These are phyloP conservation scores for Nylanderia fulva DNA, from an alignment of 1,140 invertebrate genomes.

Conservation along the genomic window DNA sequence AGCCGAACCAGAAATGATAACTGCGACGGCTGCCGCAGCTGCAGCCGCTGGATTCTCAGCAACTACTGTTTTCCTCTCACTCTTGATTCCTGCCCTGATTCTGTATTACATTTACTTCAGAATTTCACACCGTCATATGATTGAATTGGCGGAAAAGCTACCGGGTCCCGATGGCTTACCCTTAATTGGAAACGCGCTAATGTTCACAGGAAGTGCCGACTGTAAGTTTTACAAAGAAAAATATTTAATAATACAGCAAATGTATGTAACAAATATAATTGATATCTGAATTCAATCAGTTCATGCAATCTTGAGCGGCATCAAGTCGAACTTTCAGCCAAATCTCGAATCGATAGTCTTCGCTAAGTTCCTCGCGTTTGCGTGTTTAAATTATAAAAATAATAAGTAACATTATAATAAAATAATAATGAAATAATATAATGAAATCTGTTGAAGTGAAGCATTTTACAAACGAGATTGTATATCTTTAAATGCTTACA, in stretches of 20 bases:
- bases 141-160: conserved; percentile 90
- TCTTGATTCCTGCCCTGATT: conserved; percentile 89
- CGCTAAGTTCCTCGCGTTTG: too few relatives aligned
- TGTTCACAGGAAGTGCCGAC: conserved; percentile 89
- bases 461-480: too few relatives aligned
- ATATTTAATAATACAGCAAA: not conserved
- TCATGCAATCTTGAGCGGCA: not conserved
- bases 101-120: conserved; percentile 91
- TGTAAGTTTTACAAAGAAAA: conserved; percentile 82
- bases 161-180: conserved; percentile 90
- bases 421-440: too few relatives aligned
- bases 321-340: too few relatives aligned
- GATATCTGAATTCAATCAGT: not conserved
- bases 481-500: too few relatives aligned
- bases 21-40: conserved; percentile 79
- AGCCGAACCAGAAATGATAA: conserved; percentile 82
- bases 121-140: conserved; percentile 89
- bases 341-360: too few relatives aligned
- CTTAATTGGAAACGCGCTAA: conserved; percentile 90
- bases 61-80: conserved; percentile 88
- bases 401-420: too few relatives aligned
- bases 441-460: too few relatives aligned
- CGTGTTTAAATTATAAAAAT: too few relatives aligned
- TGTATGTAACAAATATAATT: not conserved
- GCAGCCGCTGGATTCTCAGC: conserved; percentile 84